A percentile compares a stretch with the other conserved stretches of the same genome.
phyloP scores from a whole-genome alignment of 2,797 vertebrate species.

The Sebastolobus alascanus region DNA sequence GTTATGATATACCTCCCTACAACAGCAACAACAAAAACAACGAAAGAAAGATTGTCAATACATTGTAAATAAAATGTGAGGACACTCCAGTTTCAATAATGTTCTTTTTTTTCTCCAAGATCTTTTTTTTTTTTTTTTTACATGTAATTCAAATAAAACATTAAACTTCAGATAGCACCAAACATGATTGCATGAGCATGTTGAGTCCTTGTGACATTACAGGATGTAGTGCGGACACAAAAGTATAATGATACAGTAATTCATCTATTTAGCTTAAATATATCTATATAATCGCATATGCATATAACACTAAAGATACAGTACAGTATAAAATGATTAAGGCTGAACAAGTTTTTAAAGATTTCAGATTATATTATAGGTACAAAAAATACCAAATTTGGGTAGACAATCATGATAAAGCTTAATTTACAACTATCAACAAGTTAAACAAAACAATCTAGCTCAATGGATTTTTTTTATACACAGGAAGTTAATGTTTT shows the following conservation, averaged over 20 bases:
- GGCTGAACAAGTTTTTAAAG: slow-evolving; percentile 23
- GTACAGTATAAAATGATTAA: slow-evolving; percentile 53
- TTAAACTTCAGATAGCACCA: slow-evolving; percentile 51
- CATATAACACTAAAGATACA: slow-evolving; percentile 36
- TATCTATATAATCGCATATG: slow-evolving; percentile 14
- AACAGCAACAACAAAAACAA: background rate
- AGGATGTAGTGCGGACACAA: slow-evolving; percentile 8
- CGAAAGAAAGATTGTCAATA: slow-evolving; percentile 3
- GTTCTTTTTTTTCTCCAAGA: slow-evolving; percentile 64
- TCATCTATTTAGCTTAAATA: slow-evolving; percentile 36
- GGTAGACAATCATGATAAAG: slow-evolving; percentile 35
- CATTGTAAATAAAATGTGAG: slow-evolving; percentile 20
- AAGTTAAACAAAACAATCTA: slow-evolving; percentile 42
- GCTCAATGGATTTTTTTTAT: slow-evolving; percentile 28
- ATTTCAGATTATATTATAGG: slow-evolving; percentile 48
- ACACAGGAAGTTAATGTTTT: slow-evolving; percentile 20
- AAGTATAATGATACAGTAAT: slow-evolving; percentile 18
- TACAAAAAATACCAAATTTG: slow-evolving; percentile 61
- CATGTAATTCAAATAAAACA: slow-evolving; percentile 32
- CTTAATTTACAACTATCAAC: slow-evolving; percentile 59
- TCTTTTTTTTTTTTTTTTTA: background rate
- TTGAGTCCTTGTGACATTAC: slow-evolving; percentile 7
- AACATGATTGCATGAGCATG: slow-evolving; percentile 30
- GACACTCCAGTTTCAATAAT: slow-evolving; percentile 7
- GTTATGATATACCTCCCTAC: background rate